Base-by-base conservation (phyloP, 2,797 vertebrate genomes). In the Gymnopithys bicolor region DNA sequence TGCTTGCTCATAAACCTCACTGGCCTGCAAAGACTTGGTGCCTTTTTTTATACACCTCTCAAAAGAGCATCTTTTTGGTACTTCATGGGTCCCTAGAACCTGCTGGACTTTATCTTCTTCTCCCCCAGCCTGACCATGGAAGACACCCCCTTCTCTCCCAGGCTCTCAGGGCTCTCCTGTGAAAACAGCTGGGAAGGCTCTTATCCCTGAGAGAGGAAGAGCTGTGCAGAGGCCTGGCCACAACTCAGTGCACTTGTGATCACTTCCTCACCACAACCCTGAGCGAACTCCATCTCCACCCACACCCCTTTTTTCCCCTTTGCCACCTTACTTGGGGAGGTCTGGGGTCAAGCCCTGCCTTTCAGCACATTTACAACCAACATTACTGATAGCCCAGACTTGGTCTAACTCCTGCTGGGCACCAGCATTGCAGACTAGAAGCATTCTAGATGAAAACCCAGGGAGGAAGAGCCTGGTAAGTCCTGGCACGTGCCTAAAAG, bases 391-490 rank as follows among this genome's bases (percentile, higher is more conserved):
- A 81, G 22, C 10, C 12, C 27, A 37, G 28, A 12, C 25, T 51
- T 4, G 0, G 7, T 19, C 45, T 15, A 25, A 30, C 2, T n/a
- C 30, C 16, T 1, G 0, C 43, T 45, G 35, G 39, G 43, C 19
- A 32, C 15, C 0, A 0, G 32, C 35, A n/a, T 22, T 0, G 0
- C 28, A 73, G 52, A 48, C 0, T 17, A 52, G 82, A 13, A 4
- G 8, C 17, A 12, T 56, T 62, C 45, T 49, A 82, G 35, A 18
- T 10, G 3, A 46, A 74, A 52, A 25, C 8, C 12, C 5, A 2
- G 32, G 78, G 28, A 75, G 5, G 4, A 75, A 41, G 52, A 53
- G 6, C 48, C 32, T 37, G 15, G 7, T n/a, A 56, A 70, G 27
- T 30, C 25, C 33, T 28, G 30, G 22, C 23, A 32, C 0, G 0